Conservation (phyloP, 2,888 invertebrate species). For the Lepidochitona cinerea region DNA sequence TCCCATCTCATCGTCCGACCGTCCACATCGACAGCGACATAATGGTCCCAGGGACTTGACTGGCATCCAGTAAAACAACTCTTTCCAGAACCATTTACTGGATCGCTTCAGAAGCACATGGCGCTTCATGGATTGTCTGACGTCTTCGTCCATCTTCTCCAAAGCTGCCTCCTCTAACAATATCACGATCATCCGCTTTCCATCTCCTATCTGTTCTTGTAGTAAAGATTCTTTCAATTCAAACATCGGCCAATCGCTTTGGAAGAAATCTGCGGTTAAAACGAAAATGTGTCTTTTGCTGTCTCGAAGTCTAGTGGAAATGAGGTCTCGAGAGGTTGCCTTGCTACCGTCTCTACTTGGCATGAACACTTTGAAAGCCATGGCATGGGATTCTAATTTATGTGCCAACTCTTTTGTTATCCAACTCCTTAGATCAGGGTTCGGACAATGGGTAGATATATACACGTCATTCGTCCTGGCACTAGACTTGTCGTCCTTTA, state of each 20-base stretch:
- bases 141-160: not conserved
- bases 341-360: not conserved
- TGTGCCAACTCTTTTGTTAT: not conserved
- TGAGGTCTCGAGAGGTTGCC: not conserved
- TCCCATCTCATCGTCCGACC: not conserved
- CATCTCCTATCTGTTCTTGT: not conserved
- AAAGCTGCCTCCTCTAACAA: not conserved
- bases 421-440: not conserved
- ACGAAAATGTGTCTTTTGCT: not conserved
- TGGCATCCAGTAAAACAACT: constrained; percentile 7
- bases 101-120: not conserved
- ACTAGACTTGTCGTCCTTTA: not conserved
- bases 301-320: not conserved
- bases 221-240: not conserved
- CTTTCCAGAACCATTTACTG: not conserved
- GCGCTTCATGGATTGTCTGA: not conserved
- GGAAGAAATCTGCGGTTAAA: not conserved
- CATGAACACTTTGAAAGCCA: not conserved
- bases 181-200: constrained; percentile 4
- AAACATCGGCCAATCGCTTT: not conserved
- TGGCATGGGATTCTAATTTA: not conserved
- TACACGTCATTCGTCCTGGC: not conserved
- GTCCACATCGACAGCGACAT: not conserved
- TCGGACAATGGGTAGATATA: not conserved
- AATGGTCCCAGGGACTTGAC: not conserved